phyloP scores from a whole-genome alignment of 2,113 vertebrate genomes.

The Charadrius vociferus region DNA sequence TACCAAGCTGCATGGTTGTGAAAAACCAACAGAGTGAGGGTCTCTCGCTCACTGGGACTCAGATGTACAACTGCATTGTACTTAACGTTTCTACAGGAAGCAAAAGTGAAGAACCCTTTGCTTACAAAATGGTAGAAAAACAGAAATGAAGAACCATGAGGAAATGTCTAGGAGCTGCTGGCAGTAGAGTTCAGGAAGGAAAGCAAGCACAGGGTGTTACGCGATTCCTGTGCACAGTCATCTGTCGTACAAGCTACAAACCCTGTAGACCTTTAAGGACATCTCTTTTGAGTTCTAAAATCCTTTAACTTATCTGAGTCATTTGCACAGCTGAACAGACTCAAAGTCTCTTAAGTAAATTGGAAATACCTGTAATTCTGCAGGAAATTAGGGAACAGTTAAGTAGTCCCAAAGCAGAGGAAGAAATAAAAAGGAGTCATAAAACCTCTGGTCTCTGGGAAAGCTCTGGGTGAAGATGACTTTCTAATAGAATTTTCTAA shows the following conservation, averaged over 20 bases:
- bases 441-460: conserved; percentile 47
- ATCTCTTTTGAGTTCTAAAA: not conserved
- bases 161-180: not conserved
- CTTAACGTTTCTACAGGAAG: not conserved
- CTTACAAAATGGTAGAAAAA: not conserved
- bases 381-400: conserved; percentile 44
- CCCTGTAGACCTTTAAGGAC: not conserved
- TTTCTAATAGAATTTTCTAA: conserved; percentile 63
- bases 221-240: not conserved
- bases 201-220: not conserved
- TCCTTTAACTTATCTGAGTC: conserved; percentile 2
- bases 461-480: conserved; percentile 53
- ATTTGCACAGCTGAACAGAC: conserved; percentile 17
- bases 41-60: not conserved
- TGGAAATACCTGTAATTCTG: conserved; percentile 51
- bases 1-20: not conserved
- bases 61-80: not conserved
- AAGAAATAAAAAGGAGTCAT: conserved; percentile 46
- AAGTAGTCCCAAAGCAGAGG: conserved; percentile 23
- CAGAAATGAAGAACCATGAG: not conserved
- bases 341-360: conserved; percentile 34
- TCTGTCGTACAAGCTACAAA: not conserved
- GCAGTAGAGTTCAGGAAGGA: not conserved
- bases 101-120: not conserved
- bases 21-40: not conserved